These are phyloP conservation scores for Catharus bicknelli DNA, from an alignment of 2,113 vertebrate species.

Conservation along the genomic window DNA sequence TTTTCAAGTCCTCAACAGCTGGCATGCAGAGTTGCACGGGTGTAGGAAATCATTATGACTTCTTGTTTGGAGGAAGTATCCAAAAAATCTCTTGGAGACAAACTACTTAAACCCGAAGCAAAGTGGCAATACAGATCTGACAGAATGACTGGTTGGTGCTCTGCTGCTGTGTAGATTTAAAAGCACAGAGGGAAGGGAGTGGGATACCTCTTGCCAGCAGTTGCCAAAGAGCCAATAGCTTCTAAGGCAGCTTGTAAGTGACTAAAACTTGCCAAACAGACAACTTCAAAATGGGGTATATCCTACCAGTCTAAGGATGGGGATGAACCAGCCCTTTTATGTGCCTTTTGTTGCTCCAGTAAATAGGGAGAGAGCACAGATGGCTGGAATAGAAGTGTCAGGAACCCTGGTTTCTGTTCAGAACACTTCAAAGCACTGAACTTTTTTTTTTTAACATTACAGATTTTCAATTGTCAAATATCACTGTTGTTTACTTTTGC, in stretches of 20 bases:
- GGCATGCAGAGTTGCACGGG: background rate
- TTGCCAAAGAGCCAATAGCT: background rate
- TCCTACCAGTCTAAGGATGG: background rate
- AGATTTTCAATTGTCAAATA: background rate
- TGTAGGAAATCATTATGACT: background rate
- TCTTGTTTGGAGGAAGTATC: background rate
- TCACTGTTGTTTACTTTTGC: background rate
- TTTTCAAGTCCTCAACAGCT: slow-evolving; percentile 9
- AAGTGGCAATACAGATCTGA: background rate
- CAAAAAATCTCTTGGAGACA: background rate
- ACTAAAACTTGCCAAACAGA: background rate
- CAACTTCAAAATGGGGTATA: background rate
- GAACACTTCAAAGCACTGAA: background rate
- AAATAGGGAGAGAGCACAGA: background rate
- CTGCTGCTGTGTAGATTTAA: background rate
- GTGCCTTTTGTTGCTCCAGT: background rate
- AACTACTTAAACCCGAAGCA: background rate
- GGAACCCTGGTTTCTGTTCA: background rate
- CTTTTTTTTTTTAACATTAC: background rate
- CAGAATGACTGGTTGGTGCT: background rate
- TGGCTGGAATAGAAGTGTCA: background rate
- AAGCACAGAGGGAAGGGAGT: background rate
- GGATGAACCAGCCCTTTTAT: background rate
- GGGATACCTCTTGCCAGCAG: background rate
- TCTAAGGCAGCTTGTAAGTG: background rate